These are phyloP conservation scores for Sebastes wilsoni DNA, from an alignment of 2,797 vertebrate species.

Conservation along the genomic window DNA sequence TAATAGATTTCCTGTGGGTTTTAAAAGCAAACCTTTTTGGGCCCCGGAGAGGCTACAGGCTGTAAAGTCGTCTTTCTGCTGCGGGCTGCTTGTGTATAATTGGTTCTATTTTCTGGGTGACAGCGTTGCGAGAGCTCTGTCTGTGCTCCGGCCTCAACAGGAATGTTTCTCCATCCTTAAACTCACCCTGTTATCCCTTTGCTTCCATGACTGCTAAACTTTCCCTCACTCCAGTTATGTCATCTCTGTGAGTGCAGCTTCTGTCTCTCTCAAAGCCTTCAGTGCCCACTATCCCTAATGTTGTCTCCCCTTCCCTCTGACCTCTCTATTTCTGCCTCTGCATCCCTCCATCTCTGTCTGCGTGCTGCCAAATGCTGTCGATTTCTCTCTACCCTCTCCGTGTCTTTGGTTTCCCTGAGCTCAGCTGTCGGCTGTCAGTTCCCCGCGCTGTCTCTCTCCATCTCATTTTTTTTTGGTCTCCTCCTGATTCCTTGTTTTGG, in stretches of 20 bases:
- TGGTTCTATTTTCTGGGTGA: slow-evolving; percentile 42
- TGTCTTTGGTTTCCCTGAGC: slow-evolving; percentile 25
- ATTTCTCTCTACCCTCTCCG: not conserved
- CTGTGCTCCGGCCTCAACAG: slow-evolving; percentile 16
- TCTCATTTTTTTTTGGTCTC: not conserved
- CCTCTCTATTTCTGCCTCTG: slow-evolving; percentile 33
- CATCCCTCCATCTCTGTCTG: slow-evolving; percentile 9
- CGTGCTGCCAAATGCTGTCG: slow-evolving; percentile 7
- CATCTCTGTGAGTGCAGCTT: not conserved
- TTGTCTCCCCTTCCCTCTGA: slow-evolving; percentile 17
- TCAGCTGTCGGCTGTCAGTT: slow-evolving; percentile 31
- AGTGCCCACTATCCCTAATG: slow-evolving; percentile 17
- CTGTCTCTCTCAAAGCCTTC: not conserved
- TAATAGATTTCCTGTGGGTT: slow-evolving; percentile 72
- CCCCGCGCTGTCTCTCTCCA: not conserved
- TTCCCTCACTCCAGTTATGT: not conserved
- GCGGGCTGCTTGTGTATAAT: slow-evolving; percentile 27
- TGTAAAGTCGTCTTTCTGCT: slow-evolving; percentile 27
- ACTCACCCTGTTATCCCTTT: not conserved
- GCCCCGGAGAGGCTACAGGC: slow-evolving; percentile 21
- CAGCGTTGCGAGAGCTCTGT: slow-evolving; percentile 16
- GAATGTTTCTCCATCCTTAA: not conserved
- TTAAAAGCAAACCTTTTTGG: slow-evolving; percentile 54
- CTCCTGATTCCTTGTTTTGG: not conserved
- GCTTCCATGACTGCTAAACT: not conserved